A percentile compares a stretch with the other conserved stretches of the same genome.
Conservation (phyloP, 2,113 vertebrate genomes). For the Amblyopsis rosae region DNA sequence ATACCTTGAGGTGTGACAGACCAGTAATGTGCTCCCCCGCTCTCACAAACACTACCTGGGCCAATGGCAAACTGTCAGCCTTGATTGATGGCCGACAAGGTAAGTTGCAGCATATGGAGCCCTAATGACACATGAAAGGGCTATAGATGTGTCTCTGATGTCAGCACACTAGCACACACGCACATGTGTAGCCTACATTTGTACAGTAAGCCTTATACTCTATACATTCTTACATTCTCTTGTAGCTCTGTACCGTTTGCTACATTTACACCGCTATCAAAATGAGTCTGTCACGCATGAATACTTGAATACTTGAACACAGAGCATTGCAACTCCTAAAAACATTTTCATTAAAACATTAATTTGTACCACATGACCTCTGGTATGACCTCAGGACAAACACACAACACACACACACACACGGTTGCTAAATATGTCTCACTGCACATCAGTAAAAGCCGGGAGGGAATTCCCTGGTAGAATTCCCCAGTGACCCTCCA, state of each 20-base stretch:
- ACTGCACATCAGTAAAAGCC: slow-evolving; percentile 29
- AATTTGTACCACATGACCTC: too few relatives aligned
- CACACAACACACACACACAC: not conserved
- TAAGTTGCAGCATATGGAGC: slow-evolving; percentile 14
- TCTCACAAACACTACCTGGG: not conserved
- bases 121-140: slow-evolving; percentile 28
- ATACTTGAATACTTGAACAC: too few relatives aligned
- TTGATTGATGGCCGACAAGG: not conserved
- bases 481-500: slow-evolving; percentile 41
- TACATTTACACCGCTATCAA: too few relatives aligned
- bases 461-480: slow-evolving; percentile 44
- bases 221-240: not conserved
- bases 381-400: not conserved
- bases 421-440: not conserved
- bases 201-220: not conserved
- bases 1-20: too few relatives aligned
- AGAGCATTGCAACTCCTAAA: too few relatives aligned
- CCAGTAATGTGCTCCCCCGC: not conserved
- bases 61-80: slow-evolving; percentile 8
- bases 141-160: not conserved
- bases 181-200: not conserved
- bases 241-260: too few relatives aligned
- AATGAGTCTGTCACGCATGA: too few relatives aligned
- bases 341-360: too few relatives aligned
- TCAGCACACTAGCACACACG: not conserved